Evolutionary conservation across 2,888 invertebrate species (phyloP).

Genomic region (Sericinus montela): DNA sequence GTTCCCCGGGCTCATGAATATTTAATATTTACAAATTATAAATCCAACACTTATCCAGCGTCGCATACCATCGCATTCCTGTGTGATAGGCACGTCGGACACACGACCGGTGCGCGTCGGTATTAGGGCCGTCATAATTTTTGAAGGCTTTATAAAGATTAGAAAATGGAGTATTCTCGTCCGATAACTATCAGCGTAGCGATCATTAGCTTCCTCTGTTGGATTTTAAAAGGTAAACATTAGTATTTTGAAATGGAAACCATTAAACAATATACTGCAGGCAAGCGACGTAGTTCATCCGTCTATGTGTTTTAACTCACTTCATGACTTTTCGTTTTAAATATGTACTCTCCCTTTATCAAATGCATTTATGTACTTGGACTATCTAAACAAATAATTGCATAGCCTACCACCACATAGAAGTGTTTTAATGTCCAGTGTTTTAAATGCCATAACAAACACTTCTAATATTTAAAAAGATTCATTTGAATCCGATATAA

Average conservation of each 20-base stretch:
- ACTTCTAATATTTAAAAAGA: slow-evolving; percentile 3
- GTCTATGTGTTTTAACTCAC: too few species aligned
- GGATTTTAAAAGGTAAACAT: slow-evolving; percentile 11
- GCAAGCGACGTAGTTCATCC: too few species aligned
- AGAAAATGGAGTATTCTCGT: slow-evolving; percentile 57
- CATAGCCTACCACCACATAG: too few species aligned
- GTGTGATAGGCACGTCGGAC: slow-evolving; percentile 40
- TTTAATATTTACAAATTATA: slow-evolving; percentile 78
- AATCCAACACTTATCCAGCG: slow-evolving; percentile 69
- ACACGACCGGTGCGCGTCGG: slow-evolving; percentile 40
- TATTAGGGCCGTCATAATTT: slow-evolving; percentile 53
- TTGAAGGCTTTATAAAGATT: slow-evolving; percentile 68
- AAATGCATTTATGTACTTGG: too few species aligned
- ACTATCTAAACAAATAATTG: too few species aligned
- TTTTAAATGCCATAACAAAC: not conserved
- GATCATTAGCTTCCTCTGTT: slow-evolving; percentile 3
- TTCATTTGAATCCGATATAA: slow-evolving; percentile 7
- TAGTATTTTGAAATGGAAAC: not conserved
- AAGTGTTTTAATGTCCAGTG: not conserved
- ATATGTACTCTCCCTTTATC: too few species aligned
- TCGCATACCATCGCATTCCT: slow-evolving; percentile 49
- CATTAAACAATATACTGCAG: not conserved
- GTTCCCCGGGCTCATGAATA: slow-evolving; percentile 70
- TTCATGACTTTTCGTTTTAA: too few species aligned
- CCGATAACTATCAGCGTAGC: slow-evolving; percentile 18